Conservation (phyloP, 2,888 invertebrate species). For the Galerucella pusilla region DNA sequence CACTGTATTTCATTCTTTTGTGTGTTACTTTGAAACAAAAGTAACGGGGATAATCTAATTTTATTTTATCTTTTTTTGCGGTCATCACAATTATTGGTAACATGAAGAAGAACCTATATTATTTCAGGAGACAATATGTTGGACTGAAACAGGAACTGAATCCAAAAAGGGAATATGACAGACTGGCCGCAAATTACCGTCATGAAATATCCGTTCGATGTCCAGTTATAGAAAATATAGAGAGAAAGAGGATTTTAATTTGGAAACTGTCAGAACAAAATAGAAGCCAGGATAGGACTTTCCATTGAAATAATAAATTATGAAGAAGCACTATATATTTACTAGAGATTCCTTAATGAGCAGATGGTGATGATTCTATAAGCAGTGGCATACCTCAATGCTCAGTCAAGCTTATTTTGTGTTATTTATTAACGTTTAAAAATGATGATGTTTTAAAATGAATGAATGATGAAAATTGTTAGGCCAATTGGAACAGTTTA, state of each 20-base stretch:
- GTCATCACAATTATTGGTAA: conserved; percentile 8
- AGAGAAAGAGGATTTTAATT: conserved; percentile 59
- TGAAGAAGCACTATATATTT: neutral
- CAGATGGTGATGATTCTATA: too few species aligned
- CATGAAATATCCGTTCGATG: conserved; percentile 53
- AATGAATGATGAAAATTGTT: too few species aligned
- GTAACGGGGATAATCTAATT: neutral
- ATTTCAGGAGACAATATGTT: conserved; percentile 41
- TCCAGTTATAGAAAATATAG: conserved; percentile 52
- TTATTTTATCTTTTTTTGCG: neutral
- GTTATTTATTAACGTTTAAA: too few species aligned
- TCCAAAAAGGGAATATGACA: conserved; percentile 44
- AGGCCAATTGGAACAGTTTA: too few species aligned
- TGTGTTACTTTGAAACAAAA: neutral
- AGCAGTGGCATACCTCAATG: too few species aligned
- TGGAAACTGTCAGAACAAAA: conserved; percentile 59
- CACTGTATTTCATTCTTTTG: too few species aligned
- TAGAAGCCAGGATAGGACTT: conserved; percentile 4
- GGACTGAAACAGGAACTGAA: conserved; percentile 24
- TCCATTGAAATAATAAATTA: neutral
- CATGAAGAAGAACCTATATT: conserved; percentile 15
- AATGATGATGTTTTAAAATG: too few species aligned
- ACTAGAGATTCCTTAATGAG: neutral
- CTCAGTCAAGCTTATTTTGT: too few species aligned
- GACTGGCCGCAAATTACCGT: conserved; percentile 56